These are phyloP conservation scores for Cyrtonyx montezumae DNA, from an alignment of 2,113 vertebrate species.

Conservation along the genomic window DNA sequence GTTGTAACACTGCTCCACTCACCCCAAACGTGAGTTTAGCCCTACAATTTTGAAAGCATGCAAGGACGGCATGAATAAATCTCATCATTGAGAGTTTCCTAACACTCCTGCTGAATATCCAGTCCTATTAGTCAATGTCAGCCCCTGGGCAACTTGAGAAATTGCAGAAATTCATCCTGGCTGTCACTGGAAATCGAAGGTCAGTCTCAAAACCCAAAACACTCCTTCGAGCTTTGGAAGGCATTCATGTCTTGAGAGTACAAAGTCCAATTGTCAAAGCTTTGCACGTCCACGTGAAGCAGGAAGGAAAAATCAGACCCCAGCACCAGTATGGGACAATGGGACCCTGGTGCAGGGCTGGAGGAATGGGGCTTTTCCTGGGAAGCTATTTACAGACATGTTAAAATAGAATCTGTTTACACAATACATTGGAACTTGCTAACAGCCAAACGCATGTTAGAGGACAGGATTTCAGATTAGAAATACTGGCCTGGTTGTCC, in stretches of 20 bases:
- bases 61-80: constrained; percentile 41
- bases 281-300: not conserved
- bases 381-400: constrained; percentile 8
- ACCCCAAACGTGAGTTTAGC: constrained; percentile 19
- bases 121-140: constrained; percentile 58
- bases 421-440: constrained; percentile 20
- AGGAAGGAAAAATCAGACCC: constrained; percentile 61
- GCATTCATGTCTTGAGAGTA: constrained; percentile 30
- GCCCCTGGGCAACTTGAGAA: constrained; percentile 20
- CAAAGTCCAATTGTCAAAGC: constrained; percentile 51
- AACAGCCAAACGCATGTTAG: not conserved
- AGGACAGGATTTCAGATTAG: constrained; percentile 28
- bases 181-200: constrained; percentile 58
- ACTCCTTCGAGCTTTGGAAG: constrained; percentile 45
- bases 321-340: not conserved
- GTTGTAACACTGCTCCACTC: not conserved
- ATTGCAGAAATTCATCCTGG: constrained; percentile 61
- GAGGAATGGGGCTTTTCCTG: not conserved
- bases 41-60: constrained; percentile 14
- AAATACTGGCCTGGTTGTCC: not conserved
- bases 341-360: not conserved
- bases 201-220: constrained; percentile 44
- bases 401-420: constrained; percentile 48
- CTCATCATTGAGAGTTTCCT: constrained; percentile 10
- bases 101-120: constrained; percentile 43